These are phyloP conservation scores for Astreopora myriophthalma DNA, from an alignment of 64 coral and sea anemone species.

Conservation along the genomic window DNA sequence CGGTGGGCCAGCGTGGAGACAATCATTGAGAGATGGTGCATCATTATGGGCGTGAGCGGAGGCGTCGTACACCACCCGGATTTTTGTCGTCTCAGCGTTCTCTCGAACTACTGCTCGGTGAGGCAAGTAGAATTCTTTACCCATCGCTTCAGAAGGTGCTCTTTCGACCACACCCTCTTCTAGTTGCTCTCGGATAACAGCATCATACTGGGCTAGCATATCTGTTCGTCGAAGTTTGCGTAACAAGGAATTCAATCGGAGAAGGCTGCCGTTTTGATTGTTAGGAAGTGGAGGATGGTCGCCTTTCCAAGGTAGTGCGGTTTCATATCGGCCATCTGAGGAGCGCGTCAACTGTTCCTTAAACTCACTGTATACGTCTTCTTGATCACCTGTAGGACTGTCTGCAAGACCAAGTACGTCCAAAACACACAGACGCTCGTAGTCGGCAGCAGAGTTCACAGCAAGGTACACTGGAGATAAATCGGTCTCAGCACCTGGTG, in stretches of 20 bases:
- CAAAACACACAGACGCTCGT: not conserved
- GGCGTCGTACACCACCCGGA: conserved; percentile 9
- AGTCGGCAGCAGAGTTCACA: not conserved
- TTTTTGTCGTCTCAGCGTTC: conserved; percentile 38
- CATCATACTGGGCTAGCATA: conserved; percentile 16
- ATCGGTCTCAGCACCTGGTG: not conserved
- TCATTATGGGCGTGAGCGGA: conserved; percentile 4
- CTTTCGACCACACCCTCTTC: conserved; percentile 11
- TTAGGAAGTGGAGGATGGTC: conserved; percentile 17
- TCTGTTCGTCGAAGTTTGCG: not conserved
- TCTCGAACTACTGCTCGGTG: conserved; percentile 49
- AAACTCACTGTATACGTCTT: conserved; percentile 21
- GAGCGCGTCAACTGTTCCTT: not conserved
- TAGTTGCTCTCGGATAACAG: conserved; percentile 4
- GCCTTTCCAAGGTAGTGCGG: conserved; percentile 31
- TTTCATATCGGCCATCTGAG: conserved; percentile 34
- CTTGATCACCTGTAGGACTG: not conserved
- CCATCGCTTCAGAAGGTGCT: not conserved
- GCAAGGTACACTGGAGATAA: not conserved
- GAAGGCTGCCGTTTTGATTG: not conserved
- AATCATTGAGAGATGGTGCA: conserved; percentile 1
- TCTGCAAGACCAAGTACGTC: conserved; percentile 23
- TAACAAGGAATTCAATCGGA: not conserved
- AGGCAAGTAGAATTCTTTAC: too few relatives aligned
- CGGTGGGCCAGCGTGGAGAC: conserved; percentile 2